Conservation (phyloP, 2,888 invertebrate species). For the Penaeus monodon region DNA sequence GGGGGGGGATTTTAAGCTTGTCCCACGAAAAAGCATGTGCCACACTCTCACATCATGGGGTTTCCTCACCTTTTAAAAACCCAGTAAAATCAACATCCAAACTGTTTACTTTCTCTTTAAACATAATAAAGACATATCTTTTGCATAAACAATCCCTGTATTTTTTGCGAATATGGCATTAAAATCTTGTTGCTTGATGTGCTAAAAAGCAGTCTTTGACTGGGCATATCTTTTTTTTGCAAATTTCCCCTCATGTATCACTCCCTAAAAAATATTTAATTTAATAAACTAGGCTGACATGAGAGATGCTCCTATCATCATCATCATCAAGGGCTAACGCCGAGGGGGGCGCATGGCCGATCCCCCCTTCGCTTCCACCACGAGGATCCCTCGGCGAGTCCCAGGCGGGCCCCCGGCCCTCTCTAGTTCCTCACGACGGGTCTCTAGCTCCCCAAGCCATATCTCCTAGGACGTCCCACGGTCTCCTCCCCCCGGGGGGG, state of each 20-base stretch:
- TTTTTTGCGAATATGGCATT: constrained; percentile 71
- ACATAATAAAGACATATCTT: neutral
- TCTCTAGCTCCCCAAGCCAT: too few species aligned
- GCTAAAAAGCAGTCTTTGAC: constrained; percentile 67
- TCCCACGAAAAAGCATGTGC: constrained; percentile 70
- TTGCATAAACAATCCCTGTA: constrained; percentile 67
- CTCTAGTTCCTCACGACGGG: too few species aligned
- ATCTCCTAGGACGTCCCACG: too few species aligned
- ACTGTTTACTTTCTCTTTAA: neutral
- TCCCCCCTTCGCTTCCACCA: too few species aligned
- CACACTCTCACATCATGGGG: constrained; percentile 70
- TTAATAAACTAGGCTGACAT: neutral
- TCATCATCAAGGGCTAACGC: too few species aligned
- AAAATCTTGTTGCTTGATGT: constrained; percentile 68
- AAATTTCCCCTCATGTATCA: constrained; percentile 39
- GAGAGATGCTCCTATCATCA: too few species aligned
- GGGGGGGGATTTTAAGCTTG: constrained; percentile 69
- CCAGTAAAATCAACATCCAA: neutral
- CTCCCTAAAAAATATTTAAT: constrained; percentile 8
- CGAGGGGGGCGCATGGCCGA: too few species aligned
- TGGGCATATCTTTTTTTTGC: constrained; percentile 67
- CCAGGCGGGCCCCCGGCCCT: too few species aligned
- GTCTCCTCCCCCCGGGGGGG: too few species aligned
- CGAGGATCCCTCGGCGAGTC: too few species aligned
- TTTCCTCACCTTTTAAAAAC: constrained; percentile 70